These are phyloP conservation scores for Coccyzus lansbergi DNA, from an alignment of 2,797 vertebrate genomes.

Conservation along the genomic window DNA sequence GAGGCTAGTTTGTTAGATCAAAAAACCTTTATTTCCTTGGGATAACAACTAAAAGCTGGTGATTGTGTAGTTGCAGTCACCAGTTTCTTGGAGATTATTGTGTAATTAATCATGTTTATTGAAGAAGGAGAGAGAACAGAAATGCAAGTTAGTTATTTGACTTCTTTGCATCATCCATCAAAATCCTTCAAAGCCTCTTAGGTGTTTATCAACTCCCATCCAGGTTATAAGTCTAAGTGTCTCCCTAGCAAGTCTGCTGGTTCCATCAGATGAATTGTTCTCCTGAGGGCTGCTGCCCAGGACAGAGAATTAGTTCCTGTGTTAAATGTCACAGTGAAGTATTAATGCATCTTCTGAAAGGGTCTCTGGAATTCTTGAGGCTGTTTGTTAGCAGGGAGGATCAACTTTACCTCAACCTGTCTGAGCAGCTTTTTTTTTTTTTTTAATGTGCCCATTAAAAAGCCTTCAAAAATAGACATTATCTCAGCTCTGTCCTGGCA, in stretches of 20 bases:
- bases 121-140: neutral
- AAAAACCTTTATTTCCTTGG: neutral
- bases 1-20: neutral
- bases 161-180: neutral
- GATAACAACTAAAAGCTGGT: neutral
- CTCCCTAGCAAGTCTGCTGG: neutral
- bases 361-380: neutral
- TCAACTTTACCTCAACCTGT: neutral
- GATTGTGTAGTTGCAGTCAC: neutral
- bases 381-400: neutral
- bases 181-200: neutral
- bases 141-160: neutral
- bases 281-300: neutral
- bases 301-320: neutral
- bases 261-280: neutral
- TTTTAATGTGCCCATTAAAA: neutral
- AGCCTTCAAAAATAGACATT: neutral
- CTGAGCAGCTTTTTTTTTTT: neutral
- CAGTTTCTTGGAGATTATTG: neutral
- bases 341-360: neutral
- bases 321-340: neutral
- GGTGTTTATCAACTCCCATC: neutral
- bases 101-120: constrained; percentile 20
- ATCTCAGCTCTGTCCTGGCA: neutral
- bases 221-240: neutral